phyloP scores from a whole-genome alignment of 2,797 vertebrate genomes.

The Philypnodon macrostomus region DNA sequence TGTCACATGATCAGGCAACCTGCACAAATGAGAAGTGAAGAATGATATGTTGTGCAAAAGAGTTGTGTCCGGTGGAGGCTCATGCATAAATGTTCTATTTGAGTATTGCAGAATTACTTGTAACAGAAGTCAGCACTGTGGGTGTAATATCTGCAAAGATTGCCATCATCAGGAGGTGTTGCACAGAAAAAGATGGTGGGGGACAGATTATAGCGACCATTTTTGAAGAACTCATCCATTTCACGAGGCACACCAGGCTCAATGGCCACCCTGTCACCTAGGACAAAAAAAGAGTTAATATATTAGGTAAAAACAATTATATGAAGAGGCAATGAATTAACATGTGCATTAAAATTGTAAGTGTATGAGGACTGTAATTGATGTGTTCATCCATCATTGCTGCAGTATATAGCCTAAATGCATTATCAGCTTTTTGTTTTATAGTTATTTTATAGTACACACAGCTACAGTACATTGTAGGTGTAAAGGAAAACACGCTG shows the following conservation, averaged over 20 bases:
- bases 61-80: constrained; percentile 7
- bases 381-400: too few relatives aligned
- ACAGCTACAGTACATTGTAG: too few relatives aligned
- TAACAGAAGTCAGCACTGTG: constrained; percentile 93
- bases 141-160: constrained; percentile 89
- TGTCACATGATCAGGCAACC: constrained; percentile 91
- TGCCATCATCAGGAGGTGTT: constrained; percentile 91
- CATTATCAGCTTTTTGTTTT: too few relatives aligned
- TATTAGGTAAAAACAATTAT: too few relatives aligned
- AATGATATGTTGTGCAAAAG: constrained; percentile 22
- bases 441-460: too few relatives aligned
- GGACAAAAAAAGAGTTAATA: background rate
- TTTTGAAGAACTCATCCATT: constrained; percentile 89
- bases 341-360: too few relatives aligned
- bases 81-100: background rate
- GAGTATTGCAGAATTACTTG: constrained; percentile 76
- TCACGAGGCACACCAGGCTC: constrained; percentile 90
- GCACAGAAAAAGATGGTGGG: constrained; percentile 94
- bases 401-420: too few relatives aligned
- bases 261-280: constrained; percentile 92
- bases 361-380: too few relatives aligned
- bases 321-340: too few relatives aligned
- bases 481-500: too few relatives aligned
- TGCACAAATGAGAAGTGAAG: constrained; percentile 42
- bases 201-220: constrained; percentile 89